Evolutionary conservation across 2,888 invertebrate species (phyloP).

Genomic region (Rhaphigaster nebulosa): DNA sequence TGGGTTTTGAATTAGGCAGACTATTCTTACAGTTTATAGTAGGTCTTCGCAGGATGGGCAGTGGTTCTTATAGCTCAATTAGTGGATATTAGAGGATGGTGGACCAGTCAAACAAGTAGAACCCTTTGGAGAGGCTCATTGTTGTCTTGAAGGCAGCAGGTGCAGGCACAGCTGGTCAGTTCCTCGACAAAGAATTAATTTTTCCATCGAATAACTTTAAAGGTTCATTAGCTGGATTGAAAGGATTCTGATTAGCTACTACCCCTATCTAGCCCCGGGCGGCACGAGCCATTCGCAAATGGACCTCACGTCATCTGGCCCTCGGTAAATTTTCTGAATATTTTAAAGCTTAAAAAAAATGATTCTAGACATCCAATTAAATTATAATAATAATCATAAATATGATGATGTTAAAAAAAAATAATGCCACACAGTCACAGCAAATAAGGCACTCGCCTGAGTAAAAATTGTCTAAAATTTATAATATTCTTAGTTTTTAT

Average conservation of each 20-base stretch:
- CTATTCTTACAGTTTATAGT: neutral
- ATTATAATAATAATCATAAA: too few relatives aligned
- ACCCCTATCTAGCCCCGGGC: slow-evolving; percentile 20
- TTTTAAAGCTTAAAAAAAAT: neutral
- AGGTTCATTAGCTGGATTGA: slow-evolving; percentile 33
- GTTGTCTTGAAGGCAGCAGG: slow-evolving; percentile 30
- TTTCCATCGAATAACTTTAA: slow-evolving; percentile 36
- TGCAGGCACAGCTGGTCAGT: slow-evolving; percentile 14
- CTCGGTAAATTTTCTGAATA: neutral
- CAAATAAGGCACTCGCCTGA: too few relatives aligned
- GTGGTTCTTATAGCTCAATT: neutral
- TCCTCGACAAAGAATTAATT: slow-evolving; percentile 28
- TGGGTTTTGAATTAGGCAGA: neutral
- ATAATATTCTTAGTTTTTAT: too few relatives aligned
- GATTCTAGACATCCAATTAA: too few relatives aligned
- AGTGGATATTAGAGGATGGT: neutral
- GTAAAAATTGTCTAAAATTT: too few relatives aligned
- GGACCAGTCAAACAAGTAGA: neutral
- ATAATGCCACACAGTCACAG: too few relatives aligned
- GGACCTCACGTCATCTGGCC: neutral
- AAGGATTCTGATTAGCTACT: slow-evolving; percentile 13
- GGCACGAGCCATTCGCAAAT: neutral
- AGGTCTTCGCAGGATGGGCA: neutral
- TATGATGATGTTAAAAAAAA: too few relatives aligned
- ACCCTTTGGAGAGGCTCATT: neutral